Evolutionary conservation across 2,888 invertebrate species (phyloP).

Genomic region (Monopis laevigella): DNA sequence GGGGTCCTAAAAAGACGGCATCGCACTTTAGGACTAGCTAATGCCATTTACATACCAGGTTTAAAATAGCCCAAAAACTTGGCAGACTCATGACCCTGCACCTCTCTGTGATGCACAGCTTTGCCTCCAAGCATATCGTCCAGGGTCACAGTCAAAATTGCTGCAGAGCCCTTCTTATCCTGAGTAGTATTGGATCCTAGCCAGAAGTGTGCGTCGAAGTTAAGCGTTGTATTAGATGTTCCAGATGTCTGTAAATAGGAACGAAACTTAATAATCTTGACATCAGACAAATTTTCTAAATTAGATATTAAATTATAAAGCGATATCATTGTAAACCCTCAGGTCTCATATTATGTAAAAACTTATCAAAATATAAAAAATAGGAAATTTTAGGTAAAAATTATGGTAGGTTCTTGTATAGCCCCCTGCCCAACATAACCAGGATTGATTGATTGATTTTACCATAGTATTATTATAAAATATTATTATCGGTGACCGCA

Average conservation of each 20-base stretch:
- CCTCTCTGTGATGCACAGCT: constrained; percentile 88
- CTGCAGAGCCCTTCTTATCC: constrained; percentile 80
- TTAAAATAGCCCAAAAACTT: constrained; percentile 85
- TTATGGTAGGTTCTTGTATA: no score
- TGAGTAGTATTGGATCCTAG: constrained; percentile 82
- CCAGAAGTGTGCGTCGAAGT: constrained; percentile 91
- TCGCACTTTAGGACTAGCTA: no score
- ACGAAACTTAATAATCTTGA: neutral
- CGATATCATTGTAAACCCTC: no score
- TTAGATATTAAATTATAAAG: no score
- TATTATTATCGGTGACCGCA: no score
- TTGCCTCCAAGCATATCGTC: constrained; percentile 86
- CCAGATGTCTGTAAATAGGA: constrained; percentile 70
- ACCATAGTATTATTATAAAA: no score
- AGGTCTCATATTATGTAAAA: no score
- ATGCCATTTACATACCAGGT: constrained; percentile 61
- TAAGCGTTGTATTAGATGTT: constrained; percentile 57
- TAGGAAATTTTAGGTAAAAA: no score
- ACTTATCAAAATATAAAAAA: no score
- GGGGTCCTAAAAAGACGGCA: no score
- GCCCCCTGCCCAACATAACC: no score
- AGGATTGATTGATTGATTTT: no score
- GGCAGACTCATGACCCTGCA: constrained; percentile 88
- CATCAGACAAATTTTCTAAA: neutral
- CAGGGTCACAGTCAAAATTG: constrained; percentile 81